Conservation (phyloP, 2,888 invertebrate species). For the Dolomedes plantarius region DNA sequence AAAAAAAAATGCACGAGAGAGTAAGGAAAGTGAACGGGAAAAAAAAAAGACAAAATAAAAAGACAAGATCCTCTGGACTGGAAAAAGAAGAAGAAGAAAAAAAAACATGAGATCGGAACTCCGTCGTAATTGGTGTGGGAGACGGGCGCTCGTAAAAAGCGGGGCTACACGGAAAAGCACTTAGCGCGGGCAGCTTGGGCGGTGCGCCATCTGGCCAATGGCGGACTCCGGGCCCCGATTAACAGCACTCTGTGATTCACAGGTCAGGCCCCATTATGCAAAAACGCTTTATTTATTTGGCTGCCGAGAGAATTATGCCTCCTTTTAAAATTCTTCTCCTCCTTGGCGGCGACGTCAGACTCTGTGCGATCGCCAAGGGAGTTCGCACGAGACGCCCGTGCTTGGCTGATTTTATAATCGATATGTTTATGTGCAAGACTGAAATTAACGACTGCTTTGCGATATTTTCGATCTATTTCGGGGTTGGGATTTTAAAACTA, state of each 20-base stretch:
- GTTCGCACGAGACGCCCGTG: no score
- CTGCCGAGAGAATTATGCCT: slow-evolving; percentile 60
- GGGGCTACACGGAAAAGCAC: slow-evolving; percentile 67
- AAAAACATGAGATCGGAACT: background rate
- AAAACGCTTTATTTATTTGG: slow-evolving; percentile 67
- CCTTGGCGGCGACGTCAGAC: slow-evolving; percentile 41
- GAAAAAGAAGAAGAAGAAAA: background rate
- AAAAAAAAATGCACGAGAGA: background rate
- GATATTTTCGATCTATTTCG: no score
- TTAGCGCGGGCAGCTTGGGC: slow-evolving; percentile 52
- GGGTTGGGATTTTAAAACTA: no score
- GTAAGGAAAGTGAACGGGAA: background rate
- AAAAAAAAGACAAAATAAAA: background rate
- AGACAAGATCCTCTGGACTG: background rate
- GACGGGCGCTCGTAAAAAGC: slow-evolving; percentile 51
- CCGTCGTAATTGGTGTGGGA: slow-evolving; percentile 62
- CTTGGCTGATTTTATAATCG: no score
- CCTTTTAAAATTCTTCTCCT: slow-evolving; percentile 64
- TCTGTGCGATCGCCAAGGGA: slow-evolving; percentile 31
- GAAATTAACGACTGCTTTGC: no score
- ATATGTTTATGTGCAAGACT: no score
- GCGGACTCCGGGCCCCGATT: slow-evolving; percentile 36
- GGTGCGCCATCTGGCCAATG: slow-evolving; percentile 67
- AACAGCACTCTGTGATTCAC: slow-evolving; percentile 51
- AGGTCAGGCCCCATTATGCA: slow-evolving; percentile 66